A percentile compares a stretch with the other conserved stretches of the same genome.
Evolutionary conservation across 2,888 invertebrate species (phyloP).

Genomic region (Myopa testacea): DNA sequence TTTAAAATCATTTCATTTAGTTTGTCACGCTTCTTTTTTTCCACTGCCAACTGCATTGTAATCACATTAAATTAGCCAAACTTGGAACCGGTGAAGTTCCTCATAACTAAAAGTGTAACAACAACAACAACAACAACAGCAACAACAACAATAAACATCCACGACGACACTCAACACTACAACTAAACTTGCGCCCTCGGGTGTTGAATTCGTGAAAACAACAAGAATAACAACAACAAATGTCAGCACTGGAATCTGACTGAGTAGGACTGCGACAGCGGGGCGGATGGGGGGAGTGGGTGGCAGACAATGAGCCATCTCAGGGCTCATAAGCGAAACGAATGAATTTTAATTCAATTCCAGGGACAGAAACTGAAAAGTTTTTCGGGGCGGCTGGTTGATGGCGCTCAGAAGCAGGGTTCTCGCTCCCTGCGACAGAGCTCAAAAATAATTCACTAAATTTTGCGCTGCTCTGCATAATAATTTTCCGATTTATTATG

Average conservation of each 20-base stretch:
- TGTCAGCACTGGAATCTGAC: not conserved
- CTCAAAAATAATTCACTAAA: constrained; percentile 23
- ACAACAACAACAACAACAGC: not conserved
- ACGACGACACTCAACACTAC: not conserved
- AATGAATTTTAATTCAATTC: constrained; percentile 67
- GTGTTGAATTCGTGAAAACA: not conserved
- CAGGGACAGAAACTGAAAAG: constrained; percentile 60
- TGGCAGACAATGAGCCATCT: constrained; percentile 43
- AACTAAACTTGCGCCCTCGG: constrained; percentile 9
- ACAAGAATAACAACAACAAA: not conserved
- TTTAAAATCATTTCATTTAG: no score
- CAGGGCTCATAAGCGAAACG: constrained; percentile 62
- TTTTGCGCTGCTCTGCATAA: constrained; percentile 29
- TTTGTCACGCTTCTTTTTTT: no score
- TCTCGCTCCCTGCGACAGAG: no score
- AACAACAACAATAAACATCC: constrained; percentile 16
- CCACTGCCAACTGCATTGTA: not conserved
- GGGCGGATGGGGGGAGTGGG: not conserved
- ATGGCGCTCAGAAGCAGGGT: not conserved
- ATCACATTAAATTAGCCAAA: not conserved
- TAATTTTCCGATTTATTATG: constrained; percentile 30
- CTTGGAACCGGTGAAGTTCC: not conserved
- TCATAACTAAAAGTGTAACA: not conserved
- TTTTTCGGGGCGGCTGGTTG: constrained; percentile 20
- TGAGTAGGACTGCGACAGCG: not conserved